Percentiles rank a stretch among this genome's conserved stretches.
phyloP scores from a whole-genome alignment of 2,113 vertebrate species.

The Geococcyx californianus region DNA sequence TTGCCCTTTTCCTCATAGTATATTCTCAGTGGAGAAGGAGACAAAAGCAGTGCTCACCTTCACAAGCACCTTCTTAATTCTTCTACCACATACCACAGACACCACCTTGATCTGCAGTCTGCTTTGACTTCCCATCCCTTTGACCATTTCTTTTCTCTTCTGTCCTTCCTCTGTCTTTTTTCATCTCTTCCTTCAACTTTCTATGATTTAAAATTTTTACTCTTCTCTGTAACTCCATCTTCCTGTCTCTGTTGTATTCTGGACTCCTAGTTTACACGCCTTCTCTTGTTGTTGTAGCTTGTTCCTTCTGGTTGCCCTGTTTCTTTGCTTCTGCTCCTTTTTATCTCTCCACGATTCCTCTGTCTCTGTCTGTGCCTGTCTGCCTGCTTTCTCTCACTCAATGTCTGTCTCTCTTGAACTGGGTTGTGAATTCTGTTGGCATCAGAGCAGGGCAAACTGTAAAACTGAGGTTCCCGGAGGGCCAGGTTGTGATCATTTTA shows the following conservation, averaged over 20 bases:
- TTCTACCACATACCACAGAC: background rate
- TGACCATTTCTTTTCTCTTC: background rate
- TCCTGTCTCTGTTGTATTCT: background rate
- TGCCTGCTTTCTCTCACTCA: slow-evolving; percentile 22
- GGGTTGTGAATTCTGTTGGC: slow-evolving; percentile 63
- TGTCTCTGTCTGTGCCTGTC: background rate
- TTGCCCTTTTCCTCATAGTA: background rate
- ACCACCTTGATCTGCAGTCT: background rate
- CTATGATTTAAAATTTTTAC: background rate
- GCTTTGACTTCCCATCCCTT: background rate
- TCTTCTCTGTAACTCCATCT: background rate
- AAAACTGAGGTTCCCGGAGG: slow-evolving; percentile 66
- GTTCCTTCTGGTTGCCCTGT: background rate
- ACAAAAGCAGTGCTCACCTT: background rate
- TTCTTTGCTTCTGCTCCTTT: background rate
- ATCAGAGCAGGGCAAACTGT: slow-evolving; percentile 59
- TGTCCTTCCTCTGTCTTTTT: background rate
- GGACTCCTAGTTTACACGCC: background rate
- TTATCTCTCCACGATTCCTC: background rate
- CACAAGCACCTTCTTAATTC: background rate
- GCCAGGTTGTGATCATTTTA: slow-evolving; percentile 73
- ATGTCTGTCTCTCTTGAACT: slow-evolving; percentile 56
- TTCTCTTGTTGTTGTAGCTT: background rate
- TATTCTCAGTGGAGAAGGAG: background rate
- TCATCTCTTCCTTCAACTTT: background rate